Evolutionary conservation across 2,888 invertebrate genomes (phyloP).

Genomic region (Ochropleura leucogaster): DNA sequence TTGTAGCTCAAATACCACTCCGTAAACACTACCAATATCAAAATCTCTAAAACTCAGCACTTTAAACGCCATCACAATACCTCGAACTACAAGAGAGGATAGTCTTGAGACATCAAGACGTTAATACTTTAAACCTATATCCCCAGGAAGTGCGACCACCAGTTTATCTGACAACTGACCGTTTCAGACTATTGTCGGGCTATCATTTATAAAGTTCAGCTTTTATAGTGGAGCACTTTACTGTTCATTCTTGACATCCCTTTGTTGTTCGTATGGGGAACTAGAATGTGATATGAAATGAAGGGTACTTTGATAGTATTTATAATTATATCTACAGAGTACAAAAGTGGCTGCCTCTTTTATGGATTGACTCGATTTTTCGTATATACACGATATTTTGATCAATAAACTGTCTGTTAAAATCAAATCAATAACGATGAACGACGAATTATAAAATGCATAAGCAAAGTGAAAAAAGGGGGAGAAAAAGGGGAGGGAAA

Average conservation of each 20-base stretch:
- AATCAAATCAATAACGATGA: not conserved
- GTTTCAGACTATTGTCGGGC: conserved; percentile 56
- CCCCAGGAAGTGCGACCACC: conserved; percentile 38
- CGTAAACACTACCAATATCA: not conserved
- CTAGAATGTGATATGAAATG: conserved; percentile 8
- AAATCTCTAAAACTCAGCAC: not conserved
- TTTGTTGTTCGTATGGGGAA: conserved; percentile 51
- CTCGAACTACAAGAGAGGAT: conserved; percentile 1
- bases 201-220: conserved; percentile 68
- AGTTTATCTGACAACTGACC: conserved; percentile 68
- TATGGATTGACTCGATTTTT: not conserved
- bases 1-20: not conserved
- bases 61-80: conserved; percentile 10
- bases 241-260: conserved; percentile 45
- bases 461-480: no score
- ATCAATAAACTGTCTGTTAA: not conserved
- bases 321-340: no score
- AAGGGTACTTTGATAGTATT: not conserved
- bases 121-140: conserved; percentile 33
- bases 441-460: no score
- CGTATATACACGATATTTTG: not conserved
- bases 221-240: conserved; percentile 64
- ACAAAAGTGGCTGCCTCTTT: not conserved
- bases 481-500: no score
- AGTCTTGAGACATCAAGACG: conserved; percentile 1